Conservation (phyloP, 2,113 vertebrate species). For the Anarrhichthys ocellatus region DNA sequence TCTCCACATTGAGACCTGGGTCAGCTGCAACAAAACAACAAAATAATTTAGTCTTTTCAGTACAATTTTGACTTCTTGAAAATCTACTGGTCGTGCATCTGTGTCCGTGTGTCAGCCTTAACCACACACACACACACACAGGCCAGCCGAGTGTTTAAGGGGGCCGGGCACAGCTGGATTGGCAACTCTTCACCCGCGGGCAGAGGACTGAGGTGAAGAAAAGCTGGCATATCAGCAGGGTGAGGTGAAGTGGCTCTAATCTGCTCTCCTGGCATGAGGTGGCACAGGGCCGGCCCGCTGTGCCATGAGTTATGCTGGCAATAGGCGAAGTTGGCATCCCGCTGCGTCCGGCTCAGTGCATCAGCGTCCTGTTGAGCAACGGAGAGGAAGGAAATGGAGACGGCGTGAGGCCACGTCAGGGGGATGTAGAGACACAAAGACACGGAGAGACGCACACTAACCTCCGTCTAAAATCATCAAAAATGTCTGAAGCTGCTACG, state of each 20-base stretch:
- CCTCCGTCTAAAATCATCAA: neutral
- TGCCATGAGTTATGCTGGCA: slow-evolving; percentile 68
- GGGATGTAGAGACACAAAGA: slow-evolving; percentile 17
- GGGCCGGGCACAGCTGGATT: slow-evolving; percentile 57
- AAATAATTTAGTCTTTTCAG: neutral
- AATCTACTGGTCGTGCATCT: neutral
- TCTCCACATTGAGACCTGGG: neutral
- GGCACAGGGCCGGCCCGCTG: slow-evolving; percentile 54
- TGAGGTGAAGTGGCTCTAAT: slow-evolving; percentile 75
- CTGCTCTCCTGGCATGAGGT: slow-evolving; percentile 69
- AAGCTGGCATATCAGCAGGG: slow-evolving; percentile 58
- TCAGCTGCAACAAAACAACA: neutral
- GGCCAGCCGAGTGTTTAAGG: slow-evolving; percentile 47
- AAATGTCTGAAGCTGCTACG: neutral
- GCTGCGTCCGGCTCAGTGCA: slow-evolving; percentile 49
- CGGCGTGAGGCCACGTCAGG: slow-evolving; percentile 27
- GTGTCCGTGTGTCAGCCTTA: neutral
- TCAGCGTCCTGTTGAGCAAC: slow-evolving; percentile 61
- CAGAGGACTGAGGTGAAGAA: slow-evolving; percentile 49
- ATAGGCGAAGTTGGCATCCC: slow-evolving; percentile 45
- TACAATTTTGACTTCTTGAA: neutral
- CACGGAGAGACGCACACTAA: slow-evolving; percentile 23
- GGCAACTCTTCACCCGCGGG: slow-evolving; percentile 44
- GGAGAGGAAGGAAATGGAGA: slow-evolving; percentile 59
- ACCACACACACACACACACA: slow-evolving; percentile 15